These are phyloP conservation scores for Platypus cylindrus DNA, from an alignment of 2,888 invertebrate species.

Conservation along the genomic window DNA sequence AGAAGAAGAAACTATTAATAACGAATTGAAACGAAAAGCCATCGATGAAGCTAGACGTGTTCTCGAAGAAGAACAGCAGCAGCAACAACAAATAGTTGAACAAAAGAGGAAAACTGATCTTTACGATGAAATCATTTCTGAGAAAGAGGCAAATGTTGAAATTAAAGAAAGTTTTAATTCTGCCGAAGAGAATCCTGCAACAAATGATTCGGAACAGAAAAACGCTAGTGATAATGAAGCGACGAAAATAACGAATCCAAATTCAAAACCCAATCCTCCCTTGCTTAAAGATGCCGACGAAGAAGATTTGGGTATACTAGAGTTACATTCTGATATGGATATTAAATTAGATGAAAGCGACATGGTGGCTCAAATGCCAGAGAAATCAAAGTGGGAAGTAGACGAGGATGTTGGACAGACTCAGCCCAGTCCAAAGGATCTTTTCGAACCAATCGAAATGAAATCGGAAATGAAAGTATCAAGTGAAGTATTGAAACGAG, in stretches of 20 bases:
- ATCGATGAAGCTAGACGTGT: constrained; percentile 27
- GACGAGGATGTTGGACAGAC: constrained; percentile 46
- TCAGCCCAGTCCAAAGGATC: constrained; percentile 21
- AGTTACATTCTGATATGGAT: constrained; percentile 45
- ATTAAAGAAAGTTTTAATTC: constrained; percentile 5
- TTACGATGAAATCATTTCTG: constrained; percentile 13
- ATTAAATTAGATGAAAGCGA: constrained; percentile 43
- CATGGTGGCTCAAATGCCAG: constrained; percentile 62
- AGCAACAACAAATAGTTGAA: constrained; percentile 33
- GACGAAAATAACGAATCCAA: too few relatives aligned
- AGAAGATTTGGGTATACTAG: constrained; percentile 43
- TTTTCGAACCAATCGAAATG: constrained; percentile 17
- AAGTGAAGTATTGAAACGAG: constrained; percentile 77
- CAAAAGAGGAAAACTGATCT: constrained; percentile 27
- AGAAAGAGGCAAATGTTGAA: constrained; percentile 8
- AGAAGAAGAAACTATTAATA: constrained; percentile 40
- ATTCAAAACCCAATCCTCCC: too few relatives aligned
- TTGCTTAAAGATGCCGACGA: constrained; percentile 30
- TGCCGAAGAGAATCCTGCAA: constrained; percentile 1
- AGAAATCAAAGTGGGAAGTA: constrained; percentile 81
- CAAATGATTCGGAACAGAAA: constrained; percentile 13
- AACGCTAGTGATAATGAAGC: constrained; percentile 19
- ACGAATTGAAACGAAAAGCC: constrained; percentile 21
- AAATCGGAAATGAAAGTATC: constrained; percentile 49
- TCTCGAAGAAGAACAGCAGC: constrained; percentile 40